Evolutionary conservation across 1,140 invertebrate species (phyloP).

Genomic region (Mizuhopecten yessoensis): DNA sequence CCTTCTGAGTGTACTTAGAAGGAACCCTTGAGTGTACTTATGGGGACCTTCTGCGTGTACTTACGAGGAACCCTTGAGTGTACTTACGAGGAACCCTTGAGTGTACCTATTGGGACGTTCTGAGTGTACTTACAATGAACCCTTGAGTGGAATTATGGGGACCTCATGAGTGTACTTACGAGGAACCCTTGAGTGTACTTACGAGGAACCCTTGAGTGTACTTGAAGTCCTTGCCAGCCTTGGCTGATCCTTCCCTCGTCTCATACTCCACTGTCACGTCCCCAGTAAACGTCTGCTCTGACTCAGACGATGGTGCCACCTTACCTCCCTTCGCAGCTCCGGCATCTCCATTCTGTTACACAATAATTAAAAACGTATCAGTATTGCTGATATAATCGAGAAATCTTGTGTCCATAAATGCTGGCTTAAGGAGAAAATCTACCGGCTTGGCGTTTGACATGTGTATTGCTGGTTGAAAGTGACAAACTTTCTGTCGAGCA

Average conservation of each 20-base stretch:
- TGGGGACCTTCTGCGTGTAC: conserved; percentile 26
- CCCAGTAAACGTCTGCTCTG: conserved; percentile 61
- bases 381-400: too few species aligned
- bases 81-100: not conserved
- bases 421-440: too few species aligned
- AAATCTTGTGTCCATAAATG: too few species aligned
- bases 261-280: conserved; percentile 79
- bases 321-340: conserved; percentile 61
- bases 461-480: not conserved
- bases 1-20: too few species aligned
- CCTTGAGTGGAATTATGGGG: conserved; percentile 67
- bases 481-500: not conserved
- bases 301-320: conserved; percentile 10
- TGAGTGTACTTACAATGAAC: not conserved
- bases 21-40: too few species aligned
- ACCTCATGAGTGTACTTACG: conserved; percentile 63
- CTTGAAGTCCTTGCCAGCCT: conserved; percentile 79
- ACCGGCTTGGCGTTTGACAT: too few species aligned
- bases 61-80: conserved; percentile 77
- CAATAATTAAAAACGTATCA: too few species aligned
- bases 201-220: conserved; percentile 76
- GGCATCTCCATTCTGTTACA: conserved; percentile 65
- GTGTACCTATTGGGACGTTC: conserved; percentile 73
- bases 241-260: conserved; percentile 80
- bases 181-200: conserved; percentile 52